Evolutionary conservation across 1,140 invertebrate genomes (phyloP), one percentile per base, ranked within the genome.

Genomic region (Drosophila ercepeae): DNA sequence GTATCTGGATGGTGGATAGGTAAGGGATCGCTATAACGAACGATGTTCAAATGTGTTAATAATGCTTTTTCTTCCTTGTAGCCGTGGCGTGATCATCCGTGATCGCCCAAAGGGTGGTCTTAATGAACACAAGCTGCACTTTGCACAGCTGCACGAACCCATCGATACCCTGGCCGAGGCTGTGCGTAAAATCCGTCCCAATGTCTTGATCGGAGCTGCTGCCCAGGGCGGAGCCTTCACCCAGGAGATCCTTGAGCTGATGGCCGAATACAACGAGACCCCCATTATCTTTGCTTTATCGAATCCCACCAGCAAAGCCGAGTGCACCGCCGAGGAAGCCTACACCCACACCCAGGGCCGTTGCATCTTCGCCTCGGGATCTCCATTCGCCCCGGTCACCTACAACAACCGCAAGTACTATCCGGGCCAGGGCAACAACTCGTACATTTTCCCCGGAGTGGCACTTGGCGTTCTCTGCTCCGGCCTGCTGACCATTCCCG

Each of bases 341-440:
- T 99, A 98, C 89, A 94, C 91, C 34, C 91, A 95, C 78, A 98
- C 97, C 1, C 93, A 97, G 14, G 89, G 89, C 19, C 65, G 93
- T 55, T 96, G 94, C 44, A 93, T 99, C 50, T 99, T 99, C 92
- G 97, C 98, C 1, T 97, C 96, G 61, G 98, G 98, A 6, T 98
- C 97, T 32, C 98, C 98, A 9, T 99, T 99, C 91, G 93, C 94
- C 14, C 95, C 96, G 0, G 96, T 98, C 18, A 94, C 93, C 8
- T 93, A 94, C 32, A 94, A 97, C 57, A 96, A 96, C 0, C 95
- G 96, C 78, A 95, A 94, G 8, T 95, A 93, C 82, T 91, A 95
- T 86, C 97, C 98, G 1, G 98, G 98, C 0, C 98, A 99, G 92
- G 97, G 97, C 59, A 99, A 99, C 92, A 99, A 99, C 92, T 96